These are phyloP conservation scores for Dryocosmus kuriphilus DNA, from an alignment of 2,888 invertebrate genomes.

Conservation along the genomic window DNA sequence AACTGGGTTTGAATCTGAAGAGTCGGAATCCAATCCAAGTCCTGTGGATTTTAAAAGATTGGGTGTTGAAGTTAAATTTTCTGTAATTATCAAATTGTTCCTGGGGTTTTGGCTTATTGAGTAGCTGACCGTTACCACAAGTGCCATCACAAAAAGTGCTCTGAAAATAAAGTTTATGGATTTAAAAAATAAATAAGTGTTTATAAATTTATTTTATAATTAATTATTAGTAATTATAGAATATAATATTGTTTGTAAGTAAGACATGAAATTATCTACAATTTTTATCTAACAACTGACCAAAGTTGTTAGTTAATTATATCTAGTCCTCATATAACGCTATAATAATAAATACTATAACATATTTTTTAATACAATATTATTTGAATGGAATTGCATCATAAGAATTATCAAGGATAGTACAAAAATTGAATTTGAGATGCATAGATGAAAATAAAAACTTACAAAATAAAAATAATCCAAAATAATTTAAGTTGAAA, in stretches of 20 bases:
- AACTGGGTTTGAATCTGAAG: conserved; percentile 12
- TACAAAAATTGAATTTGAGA: neutral
- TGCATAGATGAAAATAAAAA: conserved; percentile 37
- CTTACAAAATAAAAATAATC: conserved; percentile 62
- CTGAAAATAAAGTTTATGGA: conserved; percentile 72
- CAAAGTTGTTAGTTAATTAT: too few species aligned
- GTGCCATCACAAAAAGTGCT: conserved; percentile 78
- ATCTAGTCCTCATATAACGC: too few species aligned
- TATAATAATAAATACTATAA: too few species aligned
- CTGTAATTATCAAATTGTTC: conserved; percentile 61
- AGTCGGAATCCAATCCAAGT: conserved; percentile 40
- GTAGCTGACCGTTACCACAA: conserved; percentile 80
- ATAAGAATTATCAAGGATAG: too few species aligned
- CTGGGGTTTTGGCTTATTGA: conserved; percentile 61
- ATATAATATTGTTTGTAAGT: too few species aligned
- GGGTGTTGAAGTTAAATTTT: conserved; percentile 25
- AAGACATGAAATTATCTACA: too few species aligned
- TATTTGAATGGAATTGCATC: too few species aligned
- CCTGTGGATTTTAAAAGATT: conserved; percentile 53
- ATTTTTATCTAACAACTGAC: too few species aligned
- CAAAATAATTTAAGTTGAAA: conserved; percentile 60
- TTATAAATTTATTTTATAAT: too few species aligned
- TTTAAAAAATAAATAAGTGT: neutral
- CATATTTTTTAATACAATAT: too few species aligned
- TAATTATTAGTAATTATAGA: too few species aligned